Base-by-base conservation (phyloP, 2,888 invertebrate species). In the Parthenolecanium corni region DNA sequence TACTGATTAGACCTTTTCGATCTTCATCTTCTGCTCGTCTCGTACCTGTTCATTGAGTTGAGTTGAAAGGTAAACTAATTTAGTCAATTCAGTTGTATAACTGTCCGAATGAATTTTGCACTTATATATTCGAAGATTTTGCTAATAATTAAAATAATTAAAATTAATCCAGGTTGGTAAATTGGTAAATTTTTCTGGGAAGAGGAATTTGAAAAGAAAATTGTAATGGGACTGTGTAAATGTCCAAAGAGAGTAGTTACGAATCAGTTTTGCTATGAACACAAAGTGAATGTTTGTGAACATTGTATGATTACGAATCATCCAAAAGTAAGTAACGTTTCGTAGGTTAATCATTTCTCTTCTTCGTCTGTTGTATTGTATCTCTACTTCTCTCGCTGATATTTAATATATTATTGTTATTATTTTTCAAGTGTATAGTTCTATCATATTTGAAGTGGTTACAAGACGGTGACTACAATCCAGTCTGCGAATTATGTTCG, bases 181-280 rank as follows among this genome's bases (percentile, higher is more conserved):
- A n/a, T n/a, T n/a, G n/a, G n/a, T n/a, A n/a, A n/a, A n/a, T n/a
- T n/a, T n/a, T n/a, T n/a, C n/a, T n/a, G n/a, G n/a, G n/a, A n/a
- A n/a, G n/a, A n/a, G n/a, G n/a, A n/a, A n/a, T n/a, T n/a, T n/a
- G n/a, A n/a, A n/a, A n/a, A n/a, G n/a, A n/a, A n/a, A n/a, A n/a
- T 40, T 1, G n/a, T 25, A 36, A 98, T 98, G 97, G 97, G 98
- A 67, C 79, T 98, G 67, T 98, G 98, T 77, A 97, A 97, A 76
- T 98, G 98, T 77, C 94, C 96, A 20, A 95, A 96, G 76, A 81
- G 91, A 70, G 86, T 88, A 76, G 94, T 97, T 67, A 97, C 97
- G 64, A 97, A 93, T 78, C 89, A 96, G 73, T 98, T 97, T 79
- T 98, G 98, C 78, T 98, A 95, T 76, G 96, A 97, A 75, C 97